A percentile compares a stretch with the other conserved stretches of the same genome.
Conservation (phyloP, 2,888 invertebrate genomes). For the Lysandra bellargus region DNA sequence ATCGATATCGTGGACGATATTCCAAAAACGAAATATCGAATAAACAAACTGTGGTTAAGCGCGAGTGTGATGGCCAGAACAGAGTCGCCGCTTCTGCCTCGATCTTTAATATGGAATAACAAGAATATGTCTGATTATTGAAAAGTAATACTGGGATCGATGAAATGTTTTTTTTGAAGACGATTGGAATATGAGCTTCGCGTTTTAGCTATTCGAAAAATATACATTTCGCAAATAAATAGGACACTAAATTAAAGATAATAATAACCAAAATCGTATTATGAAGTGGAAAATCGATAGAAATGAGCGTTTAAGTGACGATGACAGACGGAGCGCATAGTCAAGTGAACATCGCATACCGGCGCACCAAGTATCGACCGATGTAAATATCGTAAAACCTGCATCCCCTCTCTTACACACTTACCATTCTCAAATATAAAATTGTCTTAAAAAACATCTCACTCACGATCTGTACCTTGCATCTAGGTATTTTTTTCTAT, state of each 20-base stretch:
- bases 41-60: conserved; percentile 25
- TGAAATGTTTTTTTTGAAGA: background rate
- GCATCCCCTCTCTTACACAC: conserved; percentile 44
- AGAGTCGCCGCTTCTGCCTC: background rate
- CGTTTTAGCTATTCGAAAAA: background rate
- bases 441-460: conserved; percentile 65
- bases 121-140: background rate
- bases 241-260: background rate
- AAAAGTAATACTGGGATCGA: background rate
- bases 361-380: conserved; percentile 23
- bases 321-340: conserved; percentile 12
- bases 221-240: background rate
- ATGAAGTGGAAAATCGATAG: conserved; percentile 5
- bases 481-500: conserved; percentile 57
- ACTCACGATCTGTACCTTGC: conserved; percentile 61
- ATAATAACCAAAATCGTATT: background rate
- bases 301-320: background rate
- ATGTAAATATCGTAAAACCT: conserved; percentile 30
- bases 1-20: conserved; percentile 27
- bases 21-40: conserved; percentile 29
- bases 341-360: conserved; percentile 20
- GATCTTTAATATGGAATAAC: background rate
- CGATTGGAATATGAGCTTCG: background rate
- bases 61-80: conserved; percentile 11
- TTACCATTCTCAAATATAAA: conserved; percentile 61